Base-by-base conservation (phyloP, 1,140 invertebrate genomes). In the Xylocopa sonorina region DNA sequence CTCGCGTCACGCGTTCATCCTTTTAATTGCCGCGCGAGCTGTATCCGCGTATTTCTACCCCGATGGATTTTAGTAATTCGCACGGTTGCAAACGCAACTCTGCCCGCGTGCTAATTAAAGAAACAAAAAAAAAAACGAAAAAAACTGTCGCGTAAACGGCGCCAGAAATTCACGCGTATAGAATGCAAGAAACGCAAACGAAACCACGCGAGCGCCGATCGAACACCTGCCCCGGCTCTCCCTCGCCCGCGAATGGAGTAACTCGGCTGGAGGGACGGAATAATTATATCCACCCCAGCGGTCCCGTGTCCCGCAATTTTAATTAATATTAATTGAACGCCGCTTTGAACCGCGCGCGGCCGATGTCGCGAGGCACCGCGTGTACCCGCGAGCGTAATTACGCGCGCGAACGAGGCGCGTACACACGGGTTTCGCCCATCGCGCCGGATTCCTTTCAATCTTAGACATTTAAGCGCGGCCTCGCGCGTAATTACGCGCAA, bases 291-390 rank as follows among this genome's bases (percentile, higher is more conserved):
- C 73, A 62, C 60, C 68, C 67, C 38, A 58, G 58, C 73, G 38
- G 51, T 32, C 55, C n/a, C n/a, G n/a, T 21, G 50, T 58, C 74
- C 74, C 53, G 68, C 73, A 57, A 81, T 89, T 90, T 89, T 88
- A 88, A 89, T 90, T 89, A 90, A 90, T 89, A 90, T 90, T 90
- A 89, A 90, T 90, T 89, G 88, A 89, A 87, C 82, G 69, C 43
- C 71, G 74, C 66, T 84, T 84, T 67, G 69, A 67, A 60, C 68
- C 62, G 50, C 62, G 62, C 3, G 68, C 46, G 57, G 48, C 38
- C 77, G 80, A 86, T 85, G 88, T 88, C 86, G 78, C 73, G 62
- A 63, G 71, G 62, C n/a, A 32, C 68, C 67, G 53, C 67, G 63
- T 77, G 74, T 58, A 81, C 76, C 82, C 75, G 81, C 75, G 83